Evolutionary conservation across 2,797 vertebrate genomes (phyloP).

Genomic region (Helicolenus hilgendorfi): DNA sequence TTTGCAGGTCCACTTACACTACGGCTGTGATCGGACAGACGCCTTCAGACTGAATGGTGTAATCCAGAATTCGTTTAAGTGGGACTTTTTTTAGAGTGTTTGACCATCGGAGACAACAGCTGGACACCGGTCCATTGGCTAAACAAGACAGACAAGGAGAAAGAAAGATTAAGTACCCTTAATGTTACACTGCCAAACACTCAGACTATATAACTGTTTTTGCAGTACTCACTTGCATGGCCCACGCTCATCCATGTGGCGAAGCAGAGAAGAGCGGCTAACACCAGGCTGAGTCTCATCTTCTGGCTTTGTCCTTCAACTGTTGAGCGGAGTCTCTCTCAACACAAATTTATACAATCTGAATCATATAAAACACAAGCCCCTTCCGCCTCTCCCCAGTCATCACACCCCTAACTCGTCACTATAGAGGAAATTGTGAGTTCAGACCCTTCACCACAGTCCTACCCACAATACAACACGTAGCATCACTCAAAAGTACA

Average conservation of each 20-base stretch:
- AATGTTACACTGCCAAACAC: neutral
- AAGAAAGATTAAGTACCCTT: neutral
- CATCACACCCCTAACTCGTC: neutral
- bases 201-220: neutral
- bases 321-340: neutral
- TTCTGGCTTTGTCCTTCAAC: conserved; percentile 17
- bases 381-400: neutral
- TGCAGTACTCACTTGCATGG: conserved; percentile 70
- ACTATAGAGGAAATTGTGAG: conserved; percentile 62
- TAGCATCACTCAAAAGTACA: conserved; percentile 8
- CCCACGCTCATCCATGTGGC: conserved; percentile 37
- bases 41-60: too few relatives aligned
- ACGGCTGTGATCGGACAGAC: rapidly evolving
- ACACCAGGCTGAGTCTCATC: conserved; percentile 52
- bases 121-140: neutral
- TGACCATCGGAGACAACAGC: neutral
- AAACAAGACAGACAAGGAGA: conserved; percentile 7
- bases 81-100: rapidly evolving
- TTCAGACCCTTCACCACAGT: conserved; percentile 25
- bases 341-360: neutral
- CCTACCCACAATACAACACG: conserved; percentile 37
- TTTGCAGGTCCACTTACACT: too few relatives aligned
- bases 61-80: too few relatives aligned
- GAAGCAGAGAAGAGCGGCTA: conserved; percentile 52
- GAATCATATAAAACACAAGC: conserved; percentile 1